A percentile compares a stretch with the other conserved stretches of the same genome.
Evolutionary conservation across 2,113 vertebrate genomes (phyloP).

Genomic region (Turdus rufiventris): DNA sequence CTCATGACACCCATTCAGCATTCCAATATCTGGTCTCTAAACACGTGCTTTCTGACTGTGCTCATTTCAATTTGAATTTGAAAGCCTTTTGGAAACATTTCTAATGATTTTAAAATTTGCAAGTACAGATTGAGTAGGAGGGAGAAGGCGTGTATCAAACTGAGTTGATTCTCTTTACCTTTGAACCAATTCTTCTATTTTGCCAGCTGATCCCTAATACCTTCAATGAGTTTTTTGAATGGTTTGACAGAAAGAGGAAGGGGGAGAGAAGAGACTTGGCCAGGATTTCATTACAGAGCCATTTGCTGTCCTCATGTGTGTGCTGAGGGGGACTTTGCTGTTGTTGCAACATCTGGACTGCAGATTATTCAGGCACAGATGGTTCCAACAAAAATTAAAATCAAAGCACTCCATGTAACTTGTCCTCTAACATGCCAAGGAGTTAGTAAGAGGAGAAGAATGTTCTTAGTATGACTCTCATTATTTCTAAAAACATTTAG

Average conservation of each 20-base stretch:
- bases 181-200: not conserved
- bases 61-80: not conserved
- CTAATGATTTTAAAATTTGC: not conserved
- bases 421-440: not conserved
- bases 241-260: not conserved
- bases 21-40: not conserved
- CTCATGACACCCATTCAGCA: not conserved
- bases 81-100: not conserved
- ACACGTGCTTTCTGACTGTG: not conserved
- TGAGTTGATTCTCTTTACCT: not conserved
- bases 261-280: not conserved
- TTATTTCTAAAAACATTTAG: slow-evolving; percentile 48
- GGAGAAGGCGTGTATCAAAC: not conserved
- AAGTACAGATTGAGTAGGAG: not conserved
- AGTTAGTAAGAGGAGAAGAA: slow-evolving; percentile 19
- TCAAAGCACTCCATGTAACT: slow-evolving; percentile 24
- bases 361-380: slow-evolving; percentile 11
- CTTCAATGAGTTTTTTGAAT: not conserved
- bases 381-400: slow-evolving; percentile 46
- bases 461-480: slow-evolving; percentile 30
- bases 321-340: not conserved
- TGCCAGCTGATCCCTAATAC: not conserved
- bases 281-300: not conserved
- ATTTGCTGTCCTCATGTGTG: not conserved
- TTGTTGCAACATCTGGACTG: slow-evolving; percentile 45